These are phyloP conservation scores for Urophycis tenuis DNA, from an alignment of 2,797 vertebrate genomes.

Conservation along the genomic window DNA sequence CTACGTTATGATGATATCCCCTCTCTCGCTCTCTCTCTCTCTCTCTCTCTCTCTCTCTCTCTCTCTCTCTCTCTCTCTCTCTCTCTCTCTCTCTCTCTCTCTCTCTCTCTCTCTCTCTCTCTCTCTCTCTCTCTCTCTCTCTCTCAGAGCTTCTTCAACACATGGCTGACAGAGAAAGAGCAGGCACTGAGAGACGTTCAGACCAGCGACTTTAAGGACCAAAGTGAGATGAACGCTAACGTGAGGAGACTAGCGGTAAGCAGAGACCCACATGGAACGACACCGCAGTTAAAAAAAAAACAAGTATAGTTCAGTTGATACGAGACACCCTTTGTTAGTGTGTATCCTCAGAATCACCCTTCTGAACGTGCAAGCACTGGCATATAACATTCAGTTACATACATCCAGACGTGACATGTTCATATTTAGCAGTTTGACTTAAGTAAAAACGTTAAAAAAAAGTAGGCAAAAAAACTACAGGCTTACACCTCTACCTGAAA, in stretches of 20 bases:
- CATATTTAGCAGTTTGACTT: not conserved
- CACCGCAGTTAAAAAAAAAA: not conserved
- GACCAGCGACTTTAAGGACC: conserved; percentile 84
- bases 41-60: no score
- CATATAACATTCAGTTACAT: not conserved
- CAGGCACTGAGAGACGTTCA: conserved; percentile 83
- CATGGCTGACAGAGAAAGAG: conserved; percentile 89
- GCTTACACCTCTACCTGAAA: not conserved
- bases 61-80: no score
- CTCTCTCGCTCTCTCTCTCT: no score
- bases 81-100: no score
- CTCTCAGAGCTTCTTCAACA: conserved; percentile 77
- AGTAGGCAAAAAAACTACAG: not conserved
- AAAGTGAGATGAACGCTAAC: conserved; percentile 82
- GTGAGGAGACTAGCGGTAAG: conserved; percentile 90
- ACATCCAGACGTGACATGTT: no score
- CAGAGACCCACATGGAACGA: conserved; percentile 26
- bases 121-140: conserved; percentile 5
- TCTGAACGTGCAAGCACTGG: not conserved
- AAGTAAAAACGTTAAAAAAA: not conserved
- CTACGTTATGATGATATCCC: not conserved
- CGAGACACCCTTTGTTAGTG: not conserved
- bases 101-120: no score
- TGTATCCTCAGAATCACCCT: not conserved
- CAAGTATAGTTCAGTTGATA: not conserved